Base-by-base conservation (phyloP, 2,888 invertebrate genomes). In the Dicroscelio sp. region DNA sequence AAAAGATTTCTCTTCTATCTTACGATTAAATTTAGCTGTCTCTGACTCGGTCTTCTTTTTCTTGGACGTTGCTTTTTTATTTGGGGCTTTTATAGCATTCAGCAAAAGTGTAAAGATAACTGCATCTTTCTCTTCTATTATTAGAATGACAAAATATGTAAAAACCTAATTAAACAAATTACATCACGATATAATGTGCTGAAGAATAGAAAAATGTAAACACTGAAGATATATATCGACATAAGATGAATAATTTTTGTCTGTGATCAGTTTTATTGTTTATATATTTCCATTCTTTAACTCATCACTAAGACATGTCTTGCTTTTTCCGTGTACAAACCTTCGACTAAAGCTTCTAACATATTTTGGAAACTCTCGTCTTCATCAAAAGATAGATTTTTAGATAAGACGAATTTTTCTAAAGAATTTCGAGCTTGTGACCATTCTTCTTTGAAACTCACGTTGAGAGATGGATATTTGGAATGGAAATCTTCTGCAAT, bases 1-100 rank as follows among this genome's bases (percentile, higher is more conserved):
- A 20, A 48, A 48, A 20, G 48, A 17, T 48, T 58, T 58, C 58
- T 67, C 80, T 52, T 67, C 80, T 23, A 52, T 38, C 30, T 80
- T 52, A 33, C 6, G 25, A 30, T 80, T 80, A 5, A 20, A 20
- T 67, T 80, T 63, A 48, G 4, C 48, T 48, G 43, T 38, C 14
- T 58, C 58, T 58, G 58, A 58, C 23, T 58, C 63, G 10, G 63
- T 5, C 30, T 27, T 63, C 63, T 63, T 63, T 27, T 63, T 63
- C 27, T 27, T 23, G 30, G 25, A 63, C 20, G 27, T 12, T 8
- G 30, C 27, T 27, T 63, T 63, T 20, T 63, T 63, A 27, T 20
- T 20, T 63, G 63, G 27, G 27, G 63, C 25, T 27, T 63, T 63
- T 20, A 63, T 63, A 63, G 63, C 63, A 27, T 27, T 20, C 10